These are phyloP conservation scores for Coryphaenoides rupestris DNA, from an alignment of 2,113 vertebrate species.

Conservation along the genomic window DNA sequence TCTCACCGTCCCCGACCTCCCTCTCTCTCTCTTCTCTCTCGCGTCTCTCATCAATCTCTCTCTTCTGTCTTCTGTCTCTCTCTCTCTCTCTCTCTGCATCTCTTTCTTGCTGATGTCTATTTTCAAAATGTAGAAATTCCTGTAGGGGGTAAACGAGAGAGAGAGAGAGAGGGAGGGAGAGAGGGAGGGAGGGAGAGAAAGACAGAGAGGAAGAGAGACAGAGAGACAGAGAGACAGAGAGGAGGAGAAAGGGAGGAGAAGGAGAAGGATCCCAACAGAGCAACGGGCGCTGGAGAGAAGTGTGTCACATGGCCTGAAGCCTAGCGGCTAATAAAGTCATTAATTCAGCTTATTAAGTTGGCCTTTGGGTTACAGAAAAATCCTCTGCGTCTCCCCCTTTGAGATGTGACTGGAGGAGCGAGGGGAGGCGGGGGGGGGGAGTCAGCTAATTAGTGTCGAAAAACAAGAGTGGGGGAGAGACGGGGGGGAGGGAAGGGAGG, in stretches of 20 bases:
- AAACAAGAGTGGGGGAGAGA: constrained; percentile 60
- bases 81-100: neutral
- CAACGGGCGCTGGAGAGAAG: constrained; percentile 57
- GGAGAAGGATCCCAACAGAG: constrained; percentile 38
- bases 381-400: constrained; percentile 78
- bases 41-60: too few species aligned
- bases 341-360: constrained; percentile 83
- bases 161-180: too few species aligned
- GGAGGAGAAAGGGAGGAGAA: too few species aligned
- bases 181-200: constrained; percentile 22
- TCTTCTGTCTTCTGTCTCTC: too few species aligned
- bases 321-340: constrained; percentile 78
- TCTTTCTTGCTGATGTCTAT: constrained; percentile 35
- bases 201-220: neutral
- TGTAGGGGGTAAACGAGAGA: constrained; percentile 46
- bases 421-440: constrained; percentile 69
- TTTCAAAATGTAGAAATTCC: constrained; percentile 50
- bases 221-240: too few species aligned
- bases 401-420: constrained; percentile 75
- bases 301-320: constrained; percentile 65
- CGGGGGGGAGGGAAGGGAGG: constrained; percentile 45
- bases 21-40: too few species aligned
- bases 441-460: constrained; percentile 74
- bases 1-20: too few species aligned
- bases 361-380: constrained; percentile 81